Percentiles rank a stretch among this genome's conserved stretches.
Conservation (phyloP, 2,797 vertebrate species). For the Galagoides demidoff region DNA sequence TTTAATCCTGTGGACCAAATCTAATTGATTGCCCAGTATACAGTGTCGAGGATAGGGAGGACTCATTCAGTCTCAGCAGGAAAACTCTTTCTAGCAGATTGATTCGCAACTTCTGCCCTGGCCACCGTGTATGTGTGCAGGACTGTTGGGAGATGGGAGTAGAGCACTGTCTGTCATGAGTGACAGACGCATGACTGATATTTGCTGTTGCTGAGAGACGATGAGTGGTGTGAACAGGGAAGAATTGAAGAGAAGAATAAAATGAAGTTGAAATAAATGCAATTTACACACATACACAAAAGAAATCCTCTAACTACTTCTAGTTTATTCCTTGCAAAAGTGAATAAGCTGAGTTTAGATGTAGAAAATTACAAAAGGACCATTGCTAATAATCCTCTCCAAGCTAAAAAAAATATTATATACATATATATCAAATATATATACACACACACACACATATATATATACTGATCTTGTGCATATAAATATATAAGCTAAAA, state of each 20-base stretch:
- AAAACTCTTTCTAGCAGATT: not conserved
- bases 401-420: not conserved
- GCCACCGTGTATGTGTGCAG: not conserved
- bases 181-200: not conserved
- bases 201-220: not conserved
- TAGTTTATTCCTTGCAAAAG: not conserved
- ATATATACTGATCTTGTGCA: not conserved
- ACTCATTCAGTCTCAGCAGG: not conserved
- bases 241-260: not conserved
- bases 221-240: not conserved
- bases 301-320: not conserved
- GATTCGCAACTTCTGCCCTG: not conserved
- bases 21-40: not conserved
- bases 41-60: not conserved
- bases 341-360: not conserved
- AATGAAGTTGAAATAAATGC: slow-evolving; percentile 3
- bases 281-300: not conserved
- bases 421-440: not conserved
- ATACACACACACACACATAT: not conserved
- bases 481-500: not conserved
- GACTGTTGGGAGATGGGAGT: not conserved
- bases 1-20: slow-evolving; percentile 47
- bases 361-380: not conserved
- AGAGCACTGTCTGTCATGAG: not conserved
- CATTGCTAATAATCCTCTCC: not conserved